Evolutionary conservation across 2,113 vertebrate genomes (phyloP), one percentile per base, ranked within the genome.

Genomic region (Rhagologus leucostigma): DNA sequence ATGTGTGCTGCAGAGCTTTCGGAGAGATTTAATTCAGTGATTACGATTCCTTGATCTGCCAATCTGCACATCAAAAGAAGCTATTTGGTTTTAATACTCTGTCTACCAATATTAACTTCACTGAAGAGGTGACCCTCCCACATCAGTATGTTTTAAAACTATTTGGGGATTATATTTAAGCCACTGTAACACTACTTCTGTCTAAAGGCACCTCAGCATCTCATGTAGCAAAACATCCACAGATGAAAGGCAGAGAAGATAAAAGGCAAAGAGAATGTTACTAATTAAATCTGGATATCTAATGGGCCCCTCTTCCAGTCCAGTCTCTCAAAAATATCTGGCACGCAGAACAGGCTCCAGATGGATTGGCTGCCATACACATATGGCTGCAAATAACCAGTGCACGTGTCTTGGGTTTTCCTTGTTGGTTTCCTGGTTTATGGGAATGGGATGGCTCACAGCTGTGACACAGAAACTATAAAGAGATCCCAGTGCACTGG

Each of bases 241-340:
- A 94, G 87, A 96, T 96, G 90, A 97, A 97, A 96, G 77, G 62
- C 87, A 87, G 59, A 62, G 77, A 67, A 88, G 93, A 97, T 96
- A 95, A 97, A 96, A 96, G 86, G 69, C 71, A 44, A 81, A 57
- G 42, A 93, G 53, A 90, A 90, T 77, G 84, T 91, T 91, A 70
- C 88, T 92, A 86, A 97, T 96, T 95, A 96, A 91, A 87, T 77
- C 47, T 63, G 80, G 75, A 3, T 84, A 39, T 60, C 30, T 68
- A 84, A 91, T 13, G 11, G 60, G 55, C 70, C 59, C 30, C 33
- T 35, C 42, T 90, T 95, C 64, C 94, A 96, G 55, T 68, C 71
- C 69, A 84, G 17, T 47, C 39, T 90, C 53, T 87, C 20, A 4
- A 75, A 96, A 96, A 68, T 90, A 79, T 17, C 84, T 91, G 92